phyloP scores from a whole-genome alignment of 2,113 vertebrate species.

The Lipophrys pholis region DNA sequence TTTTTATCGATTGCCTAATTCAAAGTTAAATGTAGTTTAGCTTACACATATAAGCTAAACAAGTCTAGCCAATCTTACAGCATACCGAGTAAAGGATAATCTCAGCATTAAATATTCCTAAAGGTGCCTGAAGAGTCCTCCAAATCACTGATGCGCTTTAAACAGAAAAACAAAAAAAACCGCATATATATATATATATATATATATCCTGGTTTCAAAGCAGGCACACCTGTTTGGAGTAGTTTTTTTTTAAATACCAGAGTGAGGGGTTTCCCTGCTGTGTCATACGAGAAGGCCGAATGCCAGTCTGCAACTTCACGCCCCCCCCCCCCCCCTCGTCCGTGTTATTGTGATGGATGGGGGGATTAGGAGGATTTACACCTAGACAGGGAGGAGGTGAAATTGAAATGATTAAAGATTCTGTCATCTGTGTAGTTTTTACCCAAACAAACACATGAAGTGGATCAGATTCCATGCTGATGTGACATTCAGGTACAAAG shows the following conservation, averaged over 20 bases:
- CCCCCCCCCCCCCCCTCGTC: no score
- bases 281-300: neutral
- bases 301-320: slow-evolving; percentile 14
- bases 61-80: no score
- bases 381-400: neutral
- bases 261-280: slow-evolving; percentile 8
- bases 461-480: neutral
- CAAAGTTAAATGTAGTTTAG: no score
- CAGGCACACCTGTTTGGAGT: neutral
- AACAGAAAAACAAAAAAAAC: neutral
- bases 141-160: no score
- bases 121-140: no score
- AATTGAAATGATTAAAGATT: neutral
- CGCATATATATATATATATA: neutral
- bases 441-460: neutral
- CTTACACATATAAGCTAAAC: no score
- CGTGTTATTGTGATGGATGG: slow-evolving; percentile 25
- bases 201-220: neutral
- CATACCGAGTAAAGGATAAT: no score
- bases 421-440: neutral
- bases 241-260: neutral
- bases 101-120: no score
- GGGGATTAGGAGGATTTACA: slow-evolving; percentile 22
- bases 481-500: neutral
- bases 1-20: no score